These are phyloP conservation scores for Octomys mimax DNA, from an alignment of 2,797 vertebrate genomes.

Conservation along the genomic window DNA sequence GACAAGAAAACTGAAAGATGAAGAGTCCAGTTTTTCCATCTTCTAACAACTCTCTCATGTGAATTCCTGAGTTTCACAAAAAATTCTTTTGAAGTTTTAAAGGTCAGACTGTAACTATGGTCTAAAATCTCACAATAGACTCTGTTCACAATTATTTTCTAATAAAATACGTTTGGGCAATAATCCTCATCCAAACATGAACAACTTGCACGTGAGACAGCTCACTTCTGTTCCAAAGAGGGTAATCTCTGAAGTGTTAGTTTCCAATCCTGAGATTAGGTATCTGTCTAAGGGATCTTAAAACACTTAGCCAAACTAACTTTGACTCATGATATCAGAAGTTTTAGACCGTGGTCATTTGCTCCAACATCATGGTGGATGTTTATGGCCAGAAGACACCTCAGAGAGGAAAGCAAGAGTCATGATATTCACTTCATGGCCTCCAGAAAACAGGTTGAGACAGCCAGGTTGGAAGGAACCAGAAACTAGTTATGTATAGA, in stretches of 20 bases:
- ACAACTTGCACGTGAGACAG: background rate
- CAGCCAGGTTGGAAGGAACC: background rate
- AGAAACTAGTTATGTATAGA: background rate
- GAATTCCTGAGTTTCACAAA: background rate
- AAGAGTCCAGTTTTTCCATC: background rate
- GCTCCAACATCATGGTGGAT: background rate
- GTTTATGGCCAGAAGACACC: background rate
- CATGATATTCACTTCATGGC: background rate
- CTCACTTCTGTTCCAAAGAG: background rate
- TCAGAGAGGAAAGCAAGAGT: background rate
- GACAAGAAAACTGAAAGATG: background rate
- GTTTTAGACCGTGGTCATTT: background rate
- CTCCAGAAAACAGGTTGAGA: background rate
- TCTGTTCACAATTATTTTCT: background rate
- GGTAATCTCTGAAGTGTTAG: background rate
- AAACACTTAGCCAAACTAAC: background rate
- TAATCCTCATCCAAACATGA: background rate
- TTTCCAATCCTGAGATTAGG: background rate
- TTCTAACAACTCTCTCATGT: background rate
- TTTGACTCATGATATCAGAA: background rate
- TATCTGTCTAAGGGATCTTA: background rate
- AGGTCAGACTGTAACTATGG: background rate
- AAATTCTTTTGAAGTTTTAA: background rate
- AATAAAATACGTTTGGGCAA: background rate
- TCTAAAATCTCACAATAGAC: background rate